Evolutionary conservation across 2,888 invertebrate genomes (phyloP), one percentile per base, ranked within the genome.

Genomic region (Caenorhabditis sp.): DNA sequence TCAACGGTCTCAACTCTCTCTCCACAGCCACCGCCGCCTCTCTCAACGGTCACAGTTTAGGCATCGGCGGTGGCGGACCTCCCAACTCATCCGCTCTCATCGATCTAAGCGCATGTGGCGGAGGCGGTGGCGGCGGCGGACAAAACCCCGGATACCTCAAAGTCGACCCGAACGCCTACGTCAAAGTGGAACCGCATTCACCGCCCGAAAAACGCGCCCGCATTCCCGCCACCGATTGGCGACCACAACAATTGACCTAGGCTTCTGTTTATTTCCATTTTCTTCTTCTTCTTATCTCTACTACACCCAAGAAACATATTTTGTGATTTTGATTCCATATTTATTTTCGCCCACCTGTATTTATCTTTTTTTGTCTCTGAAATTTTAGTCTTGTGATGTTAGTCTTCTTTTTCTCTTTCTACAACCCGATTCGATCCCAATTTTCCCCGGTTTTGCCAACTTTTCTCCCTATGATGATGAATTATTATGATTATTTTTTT

Each of bases 141-240:
- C 21, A 67, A 67, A 27, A 36, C 17, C 49, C 53, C 23, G 12
- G 10, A 49, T 26, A 71, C 43, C 14, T 67, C 25, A 72, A 72
- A 53, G 38, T 73, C 23, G 73, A 73, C 38, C 80, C 78, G 53
- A 70, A 70, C 23, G 61, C 77, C 20, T 86, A 85, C 72, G 77
- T 86, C 62, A 86, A 86, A 64, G 60, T 83, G 49, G 87, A 87
- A 68, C 80, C 81, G 17, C 77, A 83, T 38, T 82, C 86, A 27
- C 86, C 86, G 49, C 83, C 83, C n/a, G 83, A 86, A 61, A 87
- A 87, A 76, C 76, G 87, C 17, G 66, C 84, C 1, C 72, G 86
- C 23, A 69, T 83, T 17, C 60, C 71, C 12, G 58, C 70, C 23
- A 70, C 76, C n/a, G 84, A 82, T 58, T 83, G 84, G 82, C 70